Evolutionary conservation across 1,140 invertebrate species (phyloP).

Genomic region (Drosophila melanogaster): DNA sequence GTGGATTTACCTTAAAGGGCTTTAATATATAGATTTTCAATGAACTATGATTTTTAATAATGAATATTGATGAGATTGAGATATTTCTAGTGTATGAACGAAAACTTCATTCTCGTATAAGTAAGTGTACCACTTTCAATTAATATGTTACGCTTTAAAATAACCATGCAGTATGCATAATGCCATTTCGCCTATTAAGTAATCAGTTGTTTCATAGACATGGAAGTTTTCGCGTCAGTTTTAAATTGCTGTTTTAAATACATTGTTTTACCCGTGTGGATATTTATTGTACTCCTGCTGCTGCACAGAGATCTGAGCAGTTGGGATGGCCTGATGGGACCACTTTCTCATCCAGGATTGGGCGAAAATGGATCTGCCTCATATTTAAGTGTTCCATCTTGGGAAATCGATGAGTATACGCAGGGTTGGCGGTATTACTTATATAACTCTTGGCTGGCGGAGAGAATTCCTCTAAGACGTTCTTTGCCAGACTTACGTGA

Average conservation of each 20-base stretch:
- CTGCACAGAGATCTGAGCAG: neutral
- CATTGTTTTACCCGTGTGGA: neutral
- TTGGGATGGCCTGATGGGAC: slow-evolving; percentile 5
- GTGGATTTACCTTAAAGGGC: too few species aligned
- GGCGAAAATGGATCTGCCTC: slow-evolving; percentile 8
- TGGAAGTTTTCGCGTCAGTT: neutral
- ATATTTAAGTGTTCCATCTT: neutral
- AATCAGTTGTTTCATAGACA: neutral
- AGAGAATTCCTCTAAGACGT: slow-evolving; percentile 16
- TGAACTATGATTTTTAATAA: too few species aligned
- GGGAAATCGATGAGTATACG: slow-evolving; percentile 7
- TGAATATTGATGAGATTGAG: neutral
- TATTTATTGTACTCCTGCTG: neutral
- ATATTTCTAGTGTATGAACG: neutral
- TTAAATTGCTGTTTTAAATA: slow-evolving; percentile 2
- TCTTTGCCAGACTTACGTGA: slow-evolving; percentile 21
- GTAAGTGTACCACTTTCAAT: neutral
- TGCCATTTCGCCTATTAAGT: too few species aligned
- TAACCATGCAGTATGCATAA: neutral
- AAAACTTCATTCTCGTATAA: neutral
- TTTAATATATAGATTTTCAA: too few species aligned
- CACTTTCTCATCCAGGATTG: neutral
- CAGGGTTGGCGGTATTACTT: slow-evolving; percentile 4
- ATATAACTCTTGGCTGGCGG: slow-evolving; percentile 20
- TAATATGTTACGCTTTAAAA: neutral